Evolutionary conservation across 2,797 vertebrate species (phyloP).

Genomic region (Clarias platycephalus): DNA sequence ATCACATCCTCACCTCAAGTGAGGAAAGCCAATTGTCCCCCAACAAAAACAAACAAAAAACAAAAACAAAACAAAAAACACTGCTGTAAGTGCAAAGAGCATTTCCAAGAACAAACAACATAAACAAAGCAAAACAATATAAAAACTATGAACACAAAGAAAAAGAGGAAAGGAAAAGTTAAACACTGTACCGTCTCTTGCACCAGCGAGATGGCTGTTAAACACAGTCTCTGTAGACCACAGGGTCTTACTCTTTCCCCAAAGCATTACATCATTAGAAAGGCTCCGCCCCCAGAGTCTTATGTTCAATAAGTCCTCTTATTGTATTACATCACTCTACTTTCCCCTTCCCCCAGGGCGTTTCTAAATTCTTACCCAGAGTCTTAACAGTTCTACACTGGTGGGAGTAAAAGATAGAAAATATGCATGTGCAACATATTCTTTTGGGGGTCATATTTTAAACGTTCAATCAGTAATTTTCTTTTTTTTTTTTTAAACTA

Average conservation of each 20-base stretch:
- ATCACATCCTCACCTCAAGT: not conserved
- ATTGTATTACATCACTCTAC: slow-evolving; percentile 65
- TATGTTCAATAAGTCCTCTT: slow-evolving; percentile 69
- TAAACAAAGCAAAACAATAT: slow-evolving; percentile 73
- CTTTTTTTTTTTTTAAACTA: slow-evolving; percentile 66
- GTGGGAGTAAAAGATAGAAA: slow-evolving; percentile 69
- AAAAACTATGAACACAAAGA: slow-evolving; percentile 73
- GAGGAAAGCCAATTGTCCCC: not conserved
- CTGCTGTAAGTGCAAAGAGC: slow-evolving; percentile 70
- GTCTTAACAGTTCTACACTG: slow-evolving; percentile 85
- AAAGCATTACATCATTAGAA: slow-evolving; percentile 85
- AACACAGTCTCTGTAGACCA: slow-evolving; percentile 72
- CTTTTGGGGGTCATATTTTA: slow-evolving; percentile 84
- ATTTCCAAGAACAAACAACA: slow-evolving; percentile 66
- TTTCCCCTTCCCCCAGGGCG: slow-evolving; percentile 43
- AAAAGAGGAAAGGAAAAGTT: slow-evolving; percentile 70
- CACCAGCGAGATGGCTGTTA: slow-evolving; percentile 71
- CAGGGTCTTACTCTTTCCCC: slow-evolving; percentile 84
- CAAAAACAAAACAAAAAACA: slow-evolving; percentile 53
- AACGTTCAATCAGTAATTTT: slow-evolving; percentile 90
- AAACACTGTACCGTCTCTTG: slow-evolving; percentile 77
- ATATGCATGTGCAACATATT: slow-evolving; percentile 87
- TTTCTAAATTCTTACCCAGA: slow-evolving; percentile 74
- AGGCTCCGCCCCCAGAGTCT: slow-evolving; percentile 58
- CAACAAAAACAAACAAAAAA: not conserved